A percentile compares a stretch with the other conserved stretches of the same genome.
phyloP scores from a whole-genome alignment of 2,888 invertebrate species.

The Tortrix viridana region DNA sequence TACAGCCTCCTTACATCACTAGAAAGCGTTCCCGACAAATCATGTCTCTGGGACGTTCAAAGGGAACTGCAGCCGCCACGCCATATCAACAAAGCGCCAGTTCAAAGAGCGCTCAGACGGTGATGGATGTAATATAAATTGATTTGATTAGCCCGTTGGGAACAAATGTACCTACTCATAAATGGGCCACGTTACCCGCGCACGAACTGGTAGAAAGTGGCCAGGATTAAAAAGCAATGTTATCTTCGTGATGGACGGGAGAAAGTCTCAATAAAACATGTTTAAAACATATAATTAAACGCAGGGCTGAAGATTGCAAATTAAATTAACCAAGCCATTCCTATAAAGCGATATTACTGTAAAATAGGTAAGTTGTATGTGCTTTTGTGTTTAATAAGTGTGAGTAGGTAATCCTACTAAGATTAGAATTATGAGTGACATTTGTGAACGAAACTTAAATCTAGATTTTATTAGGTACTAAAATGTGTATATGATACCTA shows the following conservation, averaged over 20 bases:
- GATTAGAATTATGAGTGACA: too few species aligned
- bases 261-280: constrained; percentile 26
- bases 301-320: constrained; percentile 7
- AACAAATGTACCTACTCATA: constrained; percentile 32
- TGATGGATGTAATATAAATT: constrained; percentile 38
- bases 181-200: constrained; percentile 29
- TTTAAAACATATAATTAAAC: constrained; percentile 12
- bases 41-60: constrained; percentile 55
- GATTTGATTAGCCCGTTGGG: constrained; percentile 34
- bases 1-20: constrained; percentile 55
- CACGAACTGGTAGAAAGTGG: constrained; percentile 29
- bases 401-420: too few species aligned
- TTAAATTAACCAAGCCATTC: too few species aligned
- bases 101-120: constrained; percentile 37
- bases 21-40: constrained; percentile 68
- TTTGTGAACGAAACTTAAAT: too few species aligned
- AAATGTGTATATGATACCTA: too few species aligned
- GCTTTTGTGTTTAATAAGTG: too few species aligned
- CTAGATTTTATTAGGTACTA: too few species aligned
- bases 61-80: constrained; percentile 46
- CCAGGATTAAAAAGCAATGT: constrained; percentile 19
- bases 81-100: constrained; percentile 35
- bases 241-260: constrained; percentile 27
- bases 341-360: too few species aligned
- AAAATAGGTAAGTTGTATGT: too few species aligned